These are phyloP conservation scores for Scaptomyza cyrtandrae DNA, from an alignment of 2,888 invertebrate genomes.

Conservation along the genomic window DNA sequence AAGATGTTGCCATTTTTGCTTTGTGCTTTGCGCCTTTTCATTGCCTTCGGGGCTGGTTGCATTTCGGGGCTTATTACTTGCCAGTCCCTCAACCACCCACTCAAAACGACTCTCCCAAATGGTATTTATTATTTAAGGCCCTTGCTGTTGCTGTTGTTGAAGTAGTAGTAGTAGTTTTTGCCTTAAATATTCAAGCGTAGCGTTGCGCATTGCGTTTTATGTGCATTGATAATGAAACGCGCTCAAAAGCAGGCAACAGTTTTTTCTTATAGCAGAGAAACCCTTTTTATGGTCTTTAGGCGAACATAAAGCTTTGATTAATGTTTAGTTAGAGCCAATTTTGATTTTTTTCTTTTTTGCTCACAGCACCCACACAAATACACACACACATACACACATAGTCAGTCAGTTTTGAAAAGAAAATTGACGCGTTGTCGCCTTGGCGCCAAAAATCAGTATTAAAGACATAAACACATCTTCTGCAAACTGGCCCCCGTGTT, in stretches of 20 bases:
- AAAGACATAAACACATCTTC: constrained; percentile 65
- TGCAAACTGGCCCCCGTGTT: constrained; percentile 3
- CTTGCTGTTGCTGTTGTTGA: constrained; percentile 23
- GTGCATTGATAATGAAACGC: constrained; percentile 65
- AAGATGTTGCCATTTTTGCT: constrained; percentile 66
- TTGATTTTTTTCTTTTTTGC: constrained; percentile 5
- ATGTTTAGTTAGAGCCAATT: constrained; percentile 55
- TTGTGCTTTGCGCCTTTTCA: constrained; percentile 26
- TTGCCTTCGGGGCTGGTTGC: constrained; percentile 36
- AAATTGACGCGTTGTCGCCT: constrained; percentile 40
- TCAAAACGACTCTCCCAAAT: not conserved
- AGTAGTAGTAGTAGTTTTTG: constrained; percentile 45
- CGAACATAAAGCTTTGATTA: constrained; percentile 66
- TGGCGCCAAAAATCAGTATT: constrained; percentile 70
- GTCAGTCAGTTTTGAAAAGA: constrained; percentile 10
- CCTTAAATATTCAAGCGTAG: constrained; percentile 42
- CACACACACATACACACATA: not conserved
- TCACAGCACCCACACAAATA: not conserved
- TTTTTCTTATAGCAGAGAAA: constrained; percentile 15
- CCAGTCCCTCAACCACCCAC: not conserved
- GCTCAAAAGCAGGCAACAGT: constrained; percentile 59
- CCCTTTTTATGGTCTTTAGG: constrained; percentile 61
- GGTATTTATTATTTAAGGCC: constrained; percentile 66
- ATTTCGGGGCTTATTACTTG: constrained; percentile 27
- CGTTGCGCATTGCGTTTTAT: constrained; percentile 41